Conservation (phyloP, 2,113 vertebrate species). For the Trematocara marginatum region DNA sequence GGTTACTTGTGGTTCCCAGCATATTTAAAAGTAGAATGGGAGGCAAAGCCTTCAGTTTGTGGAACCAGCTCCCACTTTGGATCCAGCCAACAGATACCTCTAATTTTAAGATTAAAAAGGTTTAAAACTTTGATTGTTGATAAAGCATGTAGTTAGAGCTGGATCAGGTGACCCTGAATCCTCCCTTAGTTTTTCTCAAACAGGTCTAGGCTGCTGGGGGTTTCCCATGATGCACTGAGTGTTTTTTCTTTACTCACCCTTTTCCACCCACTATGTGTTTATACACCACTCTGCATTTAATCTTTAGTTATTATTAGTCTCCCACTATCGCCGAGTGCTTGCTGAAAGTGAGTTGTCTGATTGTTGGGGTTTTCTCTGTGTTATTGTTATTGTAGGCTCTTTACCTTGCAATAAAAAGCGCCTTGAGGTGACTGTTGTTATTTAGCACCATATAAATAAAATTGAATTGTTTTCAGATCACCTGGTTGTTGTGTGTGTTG, state of each 20-base stretch:
- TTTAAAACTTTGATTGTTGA: neutral
- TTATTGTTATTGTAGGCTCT: neutral
- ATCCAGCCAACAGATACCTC: neutral
- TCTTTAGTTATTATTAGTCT: neutral
- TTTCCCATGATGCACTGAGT: neutral
- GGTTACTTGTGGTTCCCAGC: neutral
- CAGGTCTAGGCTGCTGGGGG: neutral
- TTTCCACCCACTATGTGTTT: neutral
- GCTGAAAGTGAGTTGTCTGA: neutral
- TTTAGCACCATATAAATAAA: neutral
- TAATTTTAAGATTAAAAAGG: neutral
- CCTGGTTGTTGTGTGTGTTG: neutral
- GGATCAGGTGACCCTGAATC: neutral
- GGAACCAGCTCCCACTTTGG: accelerated
- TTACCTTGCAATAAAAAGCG: neutral
- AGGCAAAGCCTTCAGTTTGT: neutral
- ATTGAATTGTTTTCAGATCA: neutral
- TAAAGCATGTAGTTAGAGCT: neutral
- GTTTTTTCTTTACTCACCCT: neutral
- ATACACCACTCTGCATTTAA: neutral
- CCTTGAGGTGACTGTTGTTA: neutral
- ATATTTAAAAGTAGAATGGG: neutral
- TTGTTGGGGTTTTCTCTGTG: neutral
- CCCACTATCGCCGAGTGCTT: neutral
- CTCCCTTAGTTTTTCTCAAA: neutral